A percentile compares a stretch with the other conserved stretches of the same genome.
These are phyloP conservation scores for Cheilosia soror DNA, from an alignment of 2,888 invertebrate species.

Conservation along the genomic window DNA sequence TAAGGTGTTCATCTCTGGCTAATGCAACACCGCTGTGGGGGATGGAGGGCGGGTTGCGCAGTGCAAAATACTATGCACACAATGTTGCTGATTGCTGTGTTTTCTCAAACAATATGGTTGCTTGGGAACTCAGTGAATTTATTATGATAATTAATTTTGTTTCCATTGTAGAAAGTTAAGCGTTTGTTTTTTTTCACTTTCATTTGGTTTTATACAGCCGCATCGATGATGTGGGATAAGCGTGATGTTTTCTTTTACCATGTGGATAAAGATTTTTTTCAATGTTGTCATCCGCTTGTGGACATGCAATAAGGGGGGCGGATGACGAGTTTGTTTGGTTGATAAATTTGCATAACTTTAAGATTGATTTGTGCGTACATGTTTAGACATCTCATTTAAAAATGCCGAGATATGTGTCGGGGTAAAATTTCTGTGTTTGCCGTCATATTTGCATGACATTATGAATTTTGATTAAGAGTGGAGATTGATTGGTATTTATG, in stretches of 20 bases:
- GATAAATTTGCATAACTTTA: slow-evolving; percentile 6
- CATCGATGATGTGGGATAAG: background rate
- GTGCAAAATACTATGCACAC: slow-evolving; percentile 26
- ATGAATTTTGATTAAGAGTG: too few relatives aligned
- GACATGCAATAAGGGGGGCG: slow-evolving; percentile 27
- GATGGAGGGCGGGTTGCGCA: background rate
- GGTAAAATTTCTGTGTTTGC: too few relatives aligned
- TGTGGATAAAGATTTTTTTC: slow-evolving; percentile 3
- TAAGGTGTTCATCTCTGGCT: slow-evolving; percentile 11
- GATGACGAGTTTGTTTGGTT: slow-evolving; percentile 18
- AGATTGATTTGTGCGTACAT: too few relatives aligned
- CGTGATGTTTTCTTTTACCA: slow-evolving; percentile 9
- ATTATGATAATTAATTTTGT: slow-evolving; percentile 58
- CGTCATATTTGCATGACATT: too few relatives aligned
- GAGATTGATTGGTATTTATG: too few relatives aligned
- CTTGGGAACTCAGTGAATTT: slow-evolving; percentile 38
- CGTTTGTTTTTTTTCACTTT: slow-evolving; percentile 50
- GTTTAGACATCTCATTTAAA: too few relatives aligned
- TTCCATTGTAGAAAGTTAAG: slow-evolving; percentile 60
- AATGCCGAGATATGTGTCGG: too few relatives aligned
- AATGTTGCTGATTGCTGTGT: slow-evolving; percentile 23
- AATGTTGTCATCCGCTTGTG: background rate
- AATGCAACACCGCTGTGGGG: slow-evolving; percentile 13
- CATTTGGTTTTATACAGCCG: background rate
- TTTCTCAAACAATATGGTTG: slow-evolving; percentile 49